Conservation (phyloP, 2,113 vertebrate species). For the Climacteris rufus region DNA sequence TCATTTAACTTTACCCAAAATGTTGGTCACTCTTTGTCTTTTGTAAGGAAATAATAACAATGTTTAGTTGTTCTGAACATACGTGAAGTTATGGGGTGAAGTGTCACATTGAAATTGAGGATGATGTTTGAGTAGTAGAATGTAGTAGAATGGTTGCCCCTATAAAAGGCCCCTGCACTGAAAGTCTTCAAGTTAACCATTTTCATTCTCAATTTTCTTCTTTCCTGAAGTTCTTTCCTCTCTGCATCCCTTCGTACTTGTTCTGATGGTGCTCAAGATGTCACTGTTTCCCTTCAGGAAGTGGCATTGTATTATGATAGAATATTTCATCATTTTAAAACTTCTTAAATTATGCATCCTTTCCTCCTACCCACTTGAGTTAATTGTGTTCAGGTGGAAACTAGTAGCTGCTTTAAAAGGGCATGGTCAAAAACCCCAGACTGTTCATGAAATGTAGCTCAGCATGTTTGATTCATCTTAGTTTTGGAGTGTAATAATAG, state of each 20-base stretch:
- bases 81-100: background rate
- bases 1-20: background rate
- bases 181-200: background rate
- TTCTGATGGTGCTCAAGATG: background rate
- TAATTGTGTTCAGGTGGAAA: background rate
- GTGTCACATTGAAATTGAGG: background rate
- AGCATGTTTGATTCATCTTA: background rate
- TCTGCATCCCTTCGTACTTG: background rate
- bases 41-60: background rate
- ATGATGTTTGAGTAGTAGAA: background rate
- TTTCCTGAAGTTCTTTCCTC: background rate
- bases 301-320: background rate
- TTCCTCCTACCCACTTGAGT: background rate
- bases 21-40: background rate
- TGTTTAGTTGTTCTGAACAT: background rate
- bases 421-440: background rate
- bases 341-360: background rate
- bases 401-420: background rate
- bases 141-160: background rate
- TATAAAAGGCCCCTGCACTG: background rate
- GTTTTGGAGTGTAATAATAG: background rate
- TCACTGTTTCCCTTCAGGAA: background rate
- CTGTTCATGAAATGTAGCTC: background rate
- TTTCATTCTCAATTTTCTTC: background rate
- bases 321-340: background rate